Base-by-base conservation (phyloP, 2,888 invertebrate species). In the Diarsia dahlii region DNA sequence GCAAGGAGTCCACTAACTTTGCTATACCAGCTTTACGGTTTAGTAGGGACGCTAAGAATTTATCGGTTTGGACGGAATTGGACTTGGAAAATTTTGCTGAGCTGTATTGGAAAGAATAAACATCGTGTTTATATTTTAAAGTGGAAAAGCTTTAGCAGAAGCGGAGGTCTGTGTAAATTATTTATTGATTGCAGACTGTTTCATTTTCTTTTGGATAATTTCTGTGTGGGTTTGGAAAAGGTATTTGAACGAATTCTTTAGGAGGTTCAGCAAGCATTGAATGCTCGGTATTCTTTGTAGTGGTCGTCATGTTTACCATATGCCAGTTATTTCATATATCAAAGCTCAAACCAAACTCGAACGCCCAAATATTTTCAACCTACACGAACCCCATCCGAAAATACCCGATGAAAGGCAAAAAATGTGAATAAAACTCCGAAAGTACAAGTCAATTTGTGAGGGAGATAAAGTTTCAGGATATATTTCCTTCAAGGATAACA, bases 1-100 rank as follows among this genome's bases (percentile, higher is more conserved):
- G 78, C 78, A 72, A 74, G 82, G 73, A 81, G 85, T 81, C 83
- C 89, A 80, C 85, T 78, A 79, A 89, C 81, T 86, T 84, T 68
- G 69, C 81, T 78, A 69, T 83, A 76, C 80, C 75, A 84, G 78
- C 76, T 83, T 71, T 71, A 82, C 85, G 60, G 71, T 71, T 81
- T 73, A 78, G 76, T 78, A 84, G 77, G 78, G 78, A 81, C 64
- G 76, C 76, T 80, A 83, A 80, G 78, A 87, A 82, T 84, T 87
- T 76, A 80, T 87, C 82, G 78, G 76, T 75, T 78, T 78, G 68
- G 60, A 71, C 62, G 78, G 83, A 82, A 82, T 85, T 82, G 77
- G 56, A 71, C 70, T 80, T 80, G 63, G 73, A 62, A 62, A 84
- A 80, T 78, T 78, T 83, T 58, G 84, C 67, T 83, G 78, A 70